Evolutionary conservation across 2,888 invertebrate genomes (phyloP), one percentile per base, ranked within the genome.

Genomic region (Tipula helvola): DNA sequence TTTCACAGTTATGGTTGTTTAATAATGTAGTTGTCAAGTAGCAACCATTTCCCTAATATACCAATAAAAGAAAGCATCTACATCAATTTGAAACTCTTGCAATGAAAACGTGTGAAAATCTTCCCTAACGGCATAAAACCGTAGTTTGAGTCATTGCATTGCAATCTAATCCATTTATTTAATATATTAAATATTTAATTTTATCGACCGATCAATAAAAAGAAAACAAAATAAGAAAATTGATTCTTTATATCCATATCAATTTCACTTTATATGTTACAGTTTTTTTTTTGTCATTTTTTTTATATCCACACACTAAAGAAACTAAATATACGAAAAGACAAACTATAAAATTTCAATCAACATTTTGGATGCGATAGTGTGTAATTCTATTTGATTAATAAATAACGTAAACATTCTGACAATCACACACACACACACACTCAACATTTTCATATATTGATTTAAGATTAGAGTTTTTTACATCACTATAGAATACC

Each of bases 271-370:
- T 28, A 71, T 71, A 28, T 28, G 71, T 71, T 57, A 10, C 4
- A 28, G 16, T 52, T 52, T 52, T 16, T 16, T 52, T 2, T 2
- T 16, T 16, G 3, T 10, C 10, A 42, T 16, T 16, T 16, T 52
- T 52, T 28, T 28, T 28, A 28, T 28, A 28, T 28, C 28, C 28
- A 28, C 52, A 52, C n/a, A 52, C 16, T 52, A 39, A 16, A 57
- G 52, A 44, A 44, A 52, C 52, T 47, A 47, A 3, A 52, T 52
- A 28, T 28, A 71, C 71, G 71, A 71, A 28, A 71, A 71, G 71
- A 71, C 71, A 71, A 71, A 71, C 71, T 71, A 71, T 71, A 71
- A 71, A 71, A 71, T 71, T 71, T 71, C 71, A 71, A 71, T 71
- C 71, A 71, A 28, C 71, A 71, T 71, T 71, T 71, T 71, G 28